Conservation (phyloP, 2,888 invertebrate species). For the Cephonodes hylas region DNA sequence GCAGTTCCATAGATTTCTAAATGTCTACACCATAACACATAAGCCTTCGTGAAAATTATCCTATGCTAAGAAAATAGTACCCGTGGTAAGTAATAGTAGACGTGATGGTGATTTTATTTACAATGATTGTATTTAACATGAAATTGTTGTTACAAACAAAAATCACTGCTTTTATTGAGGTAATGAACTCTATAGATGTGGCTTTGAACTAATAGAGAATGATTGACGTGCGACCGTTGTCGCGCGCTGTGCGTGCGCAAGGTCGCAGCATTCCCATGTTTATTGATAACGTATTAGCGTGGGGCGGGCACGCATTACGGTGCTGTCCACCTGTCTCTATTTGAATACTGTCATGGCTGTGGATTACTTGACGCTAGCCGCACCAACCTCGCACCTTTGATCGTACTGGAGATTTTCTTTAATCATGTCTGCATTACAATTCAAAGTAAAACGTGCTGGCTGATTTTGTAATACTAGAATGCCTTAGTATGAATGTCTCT, state of each 20-base stretch:
- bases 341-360: background rate
- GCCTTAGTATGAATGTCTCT: too few species aligned
- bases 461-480: too few species aligned
- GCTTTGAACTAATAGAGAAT: slow-evolving; percentile 74
- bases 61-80: background rate
- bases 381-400: background rate
- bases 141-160: slow-evolving; percentile 31
- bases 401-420: too few species aligned
- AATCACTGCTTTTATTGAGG: slow-evolving; percentile 56
- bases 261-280: slow-evolving; percentile 50
- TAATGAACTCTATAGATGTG: slow-evolving; percentile 74
- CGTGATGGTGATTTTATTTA: background rate
- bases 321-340: background rate
- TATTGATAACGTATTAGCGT: slow-evolving; percentile 25
- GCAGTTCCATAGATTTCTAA: too few species aligned
- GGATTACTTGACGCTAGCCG: background rate
- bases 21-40: too few species aligned
- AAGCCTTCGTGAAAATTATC: background rate
- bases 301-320: background rate
- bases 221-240: slow-evolving; percentile 71
- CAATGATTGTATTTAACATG: background rate
- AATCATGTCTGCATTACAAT: too few species aligned
- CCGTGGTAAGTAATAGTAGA: background rate
- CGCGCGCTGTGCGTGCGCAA: slow-evolving; percentile 48
- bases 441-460: too few species aligned